Base-by-base conservation (phyloP, 2,113 vertebrate species). In the Oreochromis aureus region DNA sequence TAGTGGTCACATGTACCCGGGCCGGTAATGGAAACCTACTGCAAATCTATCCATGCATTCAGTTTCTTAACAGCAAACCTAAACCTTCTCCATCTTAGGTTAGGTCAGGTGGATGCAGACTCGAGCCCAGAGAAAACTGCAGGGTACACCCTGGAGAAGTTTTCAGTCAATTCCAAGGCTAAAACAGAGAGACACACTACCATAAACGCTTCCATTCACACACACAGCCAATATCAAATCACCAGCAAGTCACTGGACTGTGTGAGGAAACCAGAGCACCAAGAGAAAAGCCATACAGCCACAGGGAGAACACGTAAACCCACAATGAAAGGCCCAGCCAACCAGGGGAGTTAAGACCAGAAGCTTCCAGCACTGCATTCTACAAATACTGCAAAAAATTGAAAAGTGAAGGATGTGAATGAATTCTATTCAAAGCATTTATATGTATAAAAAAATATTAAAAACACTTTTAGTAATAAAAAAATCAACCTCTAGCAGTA, bases 1-100 rank as follows among this genome's bases (percentile, higher is more conserved):
- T 89, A 82, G 94, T 94, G 96, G 89, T 34, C 30, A 0, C 30
- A 46, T 34, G 59, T 54, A 41, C 4, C 53, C 2, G 1, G 32
- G 13, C 32, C 55, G 27, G 6, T 10, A 61, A 32, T 32, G 24
- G 56, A 18, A 61, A 22, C 27, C 18, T 32, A 30, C 24, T 19
- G 46, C 71, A 78, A 51, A 32, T 78, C 44, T 78, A 51, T n/a
- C 22, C 39, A 18, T 11, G 13, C 41, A 73, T 48, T 10, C 22
- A 46, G 15, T 48, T 73, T 73, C 69, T 48, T 46, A 73, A 48
- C 22, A 22, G 36, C n/a, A 69, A 69, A 69, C 63, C 36, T 24
- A 69, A 69, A 16, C 15, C 22, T 73, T 73, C 22, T 27, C 15
- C 22, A 48, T 2, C 41, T 11, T 73, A 73, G 22, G 22, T 18